A percentile compares a stretch with the other conserved stretches of the same genome.
Evolutionary conservation across 2,113 vertebrate genomes (phyloP).

Genomic region (Nycticorax nycticorax): DNA sequence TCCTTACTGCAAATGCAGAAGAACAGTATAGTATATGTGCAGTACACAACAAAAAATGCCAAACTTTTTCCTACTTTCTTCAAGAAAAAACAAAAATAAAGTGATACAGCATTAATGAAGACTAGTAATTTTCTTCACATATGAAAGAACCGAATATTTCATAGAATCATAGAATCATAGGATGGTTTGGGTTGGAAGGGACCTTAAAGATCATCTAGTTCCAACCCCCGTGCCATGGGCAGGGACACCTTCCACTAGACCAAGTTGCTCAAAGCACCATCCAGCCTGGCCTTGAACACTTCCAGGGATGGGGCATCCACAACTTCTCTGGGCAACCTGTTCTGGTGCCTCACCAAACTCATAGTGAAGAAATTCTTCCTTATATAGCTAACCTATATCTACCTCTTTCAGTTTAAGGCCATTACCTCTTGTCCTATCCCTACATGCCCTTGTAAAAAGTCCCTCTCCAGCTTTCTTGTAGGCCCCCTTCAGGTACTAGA

Average conservation of each 20-base stretch:
- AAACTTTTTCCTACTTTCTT: background rate
- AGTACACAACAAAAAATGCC: background rate
- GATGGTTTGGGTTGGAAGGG: background rate
- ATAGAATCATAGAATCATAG: background rate
- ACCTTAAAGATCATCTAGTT: background rate
- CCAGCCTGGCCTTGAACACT: background rate
- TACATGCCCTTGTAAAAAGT: too few species aligned
- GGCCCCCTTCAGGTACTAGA: too few species aligned
- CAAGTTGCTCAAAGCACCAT: background rate
- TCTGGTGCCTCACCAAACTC: too few species aligned
- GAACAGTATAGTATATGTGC: accelerated
- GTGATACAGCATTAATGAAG: background rate
- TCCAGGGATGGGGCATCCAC: background rate
- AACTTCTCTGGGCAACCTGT: background rate
- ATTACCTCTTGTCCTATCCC: too few species aligned
- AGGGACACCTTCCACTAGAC: background rate
- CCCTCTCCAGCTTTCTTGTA: too few species aligned
- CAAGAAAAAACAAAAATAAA: background rate
- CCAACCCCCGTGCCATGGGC: too few species aligned
- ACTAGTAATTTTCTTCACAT: background rate
- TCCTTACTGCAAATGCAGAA: background rate
- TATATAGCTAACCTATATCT: too few species aligned
- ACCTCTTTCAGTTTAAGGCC: too few species aligned
- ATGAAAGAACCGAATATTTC: background rate
- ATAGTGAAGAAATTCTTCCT: too few species aligned